These are phyloP conservation scores for Helobdella robusta DNA, from an alignment of 2,888 invertebrate genomes.

Conservation along the genomic window DNA sequence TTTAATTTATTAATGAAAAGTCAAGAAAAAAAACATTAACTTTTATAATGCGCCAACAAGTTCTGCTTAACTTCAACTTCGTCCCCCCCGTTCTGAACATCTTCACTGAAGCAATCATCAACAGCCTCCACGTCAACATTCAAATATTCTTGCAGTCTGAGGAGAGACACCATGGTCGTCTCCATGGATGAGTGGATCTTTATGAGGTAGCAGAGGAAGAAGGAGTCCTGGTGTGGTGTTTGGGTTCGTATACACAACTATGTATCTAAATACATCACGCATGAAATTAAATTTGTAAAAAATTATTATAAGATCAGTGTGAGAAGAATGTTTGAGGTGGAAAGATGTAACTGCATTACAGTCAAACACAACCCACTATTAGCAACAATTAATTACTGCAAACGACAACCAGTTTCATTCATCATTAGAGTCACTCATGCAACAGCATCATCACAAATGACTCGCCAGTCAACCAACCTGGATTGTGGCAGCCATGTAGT, in stretches of 20 bases:
- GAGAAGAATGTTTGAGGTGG: too few species aligned
- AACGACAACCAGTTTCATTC: too few species aligned
- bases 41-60: background rate
- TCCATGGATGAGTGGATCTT: constrained; percentile 91
- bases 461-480: constrained; percentile 41
- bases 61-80: background rate
- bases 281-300: too few species aligned
- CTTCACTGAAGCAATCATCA: background rate
- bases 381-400: too few species aligned
- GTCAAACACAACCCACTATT: too few species aligned
- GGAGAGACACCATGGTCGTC: constrained; percentile 91
- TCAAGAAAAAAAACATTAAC: background rate
- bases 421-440: too few species aligned
- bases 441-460: too few species aligned
- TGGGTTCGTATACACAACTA: background rate
- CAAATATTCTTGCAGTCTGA: constrained; percentile 87
- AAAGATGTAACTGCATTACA: too few species aligned
- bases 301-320: too few species aligned
- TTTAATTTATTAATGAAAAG: background rate
- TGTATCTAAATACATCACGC: too few species aligned
- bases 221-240: constrained; percentile 56
- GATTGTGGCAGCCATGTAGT: constrained; percentile 53
- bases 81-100: background rate
- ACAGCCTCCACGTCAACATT: constrained; percentile 54
- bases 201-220: constrained; percentile 87